These are phyloP conservation scores for Bombyx huttoni DNA, from an alignment of 2,888 invertebrate genomes.

Conservation along the genomic window DNA sequence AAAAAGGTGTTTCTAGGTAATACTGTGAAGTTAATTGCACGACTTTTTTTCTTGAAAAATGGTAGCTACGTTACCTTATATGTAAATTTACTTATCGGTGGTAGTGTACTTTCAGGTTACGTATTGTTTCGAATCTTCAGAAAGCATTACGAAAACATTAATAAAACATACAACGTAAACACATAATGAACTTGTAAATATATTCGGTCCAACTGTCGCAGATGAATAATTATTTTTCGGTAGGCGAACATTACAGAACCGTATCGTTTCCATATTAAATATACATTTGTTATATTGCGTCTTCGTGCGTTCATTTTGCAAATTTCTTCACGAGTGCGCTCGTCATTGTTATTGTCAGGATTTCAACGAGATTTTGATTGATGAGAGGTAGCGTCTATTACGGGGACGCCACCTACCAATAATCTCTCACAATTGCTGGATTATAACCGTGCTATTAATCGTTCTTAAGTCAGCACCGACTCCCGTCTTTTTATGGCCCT, in stretches of 20 bases:
- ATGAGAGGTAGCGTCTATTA: conserved; percentile 7
- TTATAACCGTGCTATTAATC: conserved; percentile 56
- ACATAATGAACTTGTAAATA: too few relatives aligned
- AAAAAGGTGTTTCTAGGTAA: too few relatives aligned
- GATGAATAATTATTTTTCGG: conserved; percentile 17
- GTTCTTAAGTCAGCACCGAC: conserved; percentile 42
- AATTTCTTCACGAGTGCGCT: conserved; percentile 25
- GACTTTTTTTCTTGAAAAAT: too few relatives aligned
- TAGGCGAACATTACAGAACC: conserved; percentile 14
- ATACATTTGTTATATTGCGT: conserved; percentile 28
- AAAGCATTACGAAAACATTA: too few relatives aligned
- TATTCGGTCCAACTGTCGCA: neutral
- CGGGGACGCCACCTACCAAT: conserved; percentile 25
- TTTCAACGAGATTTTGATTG: conserved; percentile 21
- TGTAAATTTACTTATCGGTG: too few relatives aligned
- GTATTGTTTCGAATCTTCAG: too few relatives aligned
- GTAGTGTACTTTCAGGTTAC: too few relatives aligned
- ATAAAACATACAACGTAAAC: too few relatives aligned
- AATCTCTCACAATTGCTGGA: conserved; percentile 63
- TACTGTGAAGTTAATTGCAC: too few relatives aligned
- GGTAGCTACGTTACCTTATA: too few relatives aligned
- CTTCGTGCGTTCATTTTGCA: conserved; percentile 18
- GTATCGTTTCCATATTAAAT: conserved; percentile 31
- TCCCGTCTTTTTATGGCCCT: conserved; percentile 42
- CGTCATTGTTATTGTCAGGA: conserved; percentile 47